Percentiles rank a stretch among this genome's conserved stretches.
phyloP scores from a whole-genome alignment of 2,113 vertebrate genomes.

The Chaenogobius annularis region DNA sequence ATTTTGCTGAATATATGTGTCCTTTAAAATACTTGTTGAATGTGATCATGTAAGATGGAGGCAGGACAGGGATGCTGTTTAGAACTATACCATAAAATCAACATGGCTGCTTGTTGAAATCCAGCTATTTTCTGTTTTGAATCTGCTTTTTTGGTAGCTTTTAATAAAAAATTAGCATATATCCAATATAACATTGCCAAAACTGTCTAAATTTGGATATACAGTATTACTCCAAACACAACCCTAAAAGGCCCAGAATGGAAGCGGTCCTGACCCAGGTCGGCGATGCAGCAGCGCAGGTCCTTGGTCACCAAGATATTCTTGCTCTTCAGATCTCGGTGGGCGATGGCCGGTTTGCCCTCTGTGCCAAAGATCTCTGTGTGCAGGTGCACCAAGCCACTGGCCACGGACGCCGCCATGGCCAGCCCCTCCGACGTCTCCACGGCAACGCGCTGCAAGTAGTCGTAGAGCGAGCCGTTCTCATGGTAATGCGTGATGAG shows the following conservation, averaged over 20 bases:
- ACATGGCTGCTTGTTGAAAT: too few relatives aligned
- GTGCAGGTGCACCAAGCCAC: constrained; percentile 82
- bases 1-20: too few relatives aligned
- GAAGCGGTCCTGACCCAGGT: constrained; percentile 70
- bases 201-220: too few relatives aligned
- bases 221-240: too few relatives aligned
- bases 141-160: too few relatives aligned
- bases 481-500: constrained; percentile 84
- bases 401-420: constrained; percentile 77
- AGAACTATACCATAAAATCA: too few relatives aligned
- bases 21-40: too few relatives aligned
- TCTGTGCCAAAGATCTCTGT: constrained; percentile 81
- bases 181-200: too few relatives aligned
- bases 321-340: constrained; percentile 83
- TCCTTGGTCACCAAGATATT: constrained; percentile 83
- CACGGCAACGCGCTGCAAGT: constrained; percentile 79
- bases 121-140: too few relatives aligned
- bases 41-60: too few relatives aligned
- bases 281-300: constrained; percentile 83
- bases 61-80: too few relatives aligned
- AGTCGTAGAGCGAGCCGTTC: constrained; percentile 82
- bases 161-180: too few relatives aligned
- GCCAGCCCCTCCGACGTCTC: constrained; percentile 77
- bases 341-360: constrained; percentile 82
- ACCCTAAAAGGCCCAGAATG: background rate